phyloP scores from a whole-genome alignment of 2,888 invertebrate genomes.

The Brachyptera putata region DNA sequence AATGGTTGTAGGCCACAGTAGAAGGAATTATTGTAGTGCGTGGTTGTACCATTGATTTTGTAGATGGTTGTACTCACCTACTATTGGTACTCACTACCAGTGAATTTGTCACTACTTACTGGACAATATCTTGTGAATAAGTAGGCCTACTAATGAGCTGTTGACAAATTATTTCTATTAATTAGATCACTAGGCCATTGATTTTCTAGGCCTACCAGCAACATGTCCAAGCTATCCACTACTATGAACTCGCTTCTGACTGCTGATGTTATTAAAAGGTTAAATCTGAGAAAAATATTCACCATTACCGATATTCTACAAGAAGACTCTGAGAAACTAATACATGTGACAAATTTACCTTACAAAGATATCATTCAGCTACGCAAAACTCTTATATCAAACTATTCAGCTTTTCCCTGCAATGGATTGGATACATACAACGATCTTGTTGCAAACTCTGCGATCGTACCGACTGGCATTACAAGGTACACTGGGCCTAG shows the following conservation, averaged over 20 bases:
- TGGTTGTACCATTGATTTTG: no score
- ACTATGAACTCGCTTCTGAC: slow-evolving; percentile 42
- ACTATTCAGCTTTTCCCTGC: slow-evolving; percentile 49
- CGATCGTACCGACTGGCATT: slow-evolving; percentile 50
- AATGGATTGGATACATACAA: slow-evolving; percentile 42
- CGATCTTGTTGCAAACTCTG: slow-evolving; percentile 41
- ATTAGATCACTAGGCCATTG: no score
- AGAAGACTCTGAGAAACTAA: slow-evolving; percentile 53
- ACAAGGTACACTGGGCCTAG: slow-evolving; percentile 46
- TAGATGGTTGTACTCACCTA: no score
- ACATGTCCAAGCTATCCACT: no score
- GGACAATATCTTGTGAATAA: no score
- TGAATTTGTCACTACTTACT: no score
- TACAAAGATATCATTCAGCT: slow-evolving; percentile 48
- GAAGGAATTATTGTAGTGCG: no score
- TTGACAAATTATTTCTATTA: no score
- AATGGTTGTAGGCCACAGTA: no score
- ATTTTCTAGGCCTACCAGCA: no score
- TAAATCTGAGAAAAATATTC: slow-evolving; percentile 52
- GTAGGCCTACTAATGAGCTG: no score
- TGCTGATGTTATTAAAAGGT: slow-evolving; percentile 45
- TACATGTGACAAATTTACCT: slow-evolving; percentile 47
- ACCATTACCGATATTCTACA: slow-evolving; percentile 56
- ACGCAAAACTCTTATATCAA: slow-evolving; percentile 48
- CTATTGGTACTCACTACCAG: no score